Conservation (phyloP, 2,797 vertebrate species). For the Chanos chanos region DNA sequence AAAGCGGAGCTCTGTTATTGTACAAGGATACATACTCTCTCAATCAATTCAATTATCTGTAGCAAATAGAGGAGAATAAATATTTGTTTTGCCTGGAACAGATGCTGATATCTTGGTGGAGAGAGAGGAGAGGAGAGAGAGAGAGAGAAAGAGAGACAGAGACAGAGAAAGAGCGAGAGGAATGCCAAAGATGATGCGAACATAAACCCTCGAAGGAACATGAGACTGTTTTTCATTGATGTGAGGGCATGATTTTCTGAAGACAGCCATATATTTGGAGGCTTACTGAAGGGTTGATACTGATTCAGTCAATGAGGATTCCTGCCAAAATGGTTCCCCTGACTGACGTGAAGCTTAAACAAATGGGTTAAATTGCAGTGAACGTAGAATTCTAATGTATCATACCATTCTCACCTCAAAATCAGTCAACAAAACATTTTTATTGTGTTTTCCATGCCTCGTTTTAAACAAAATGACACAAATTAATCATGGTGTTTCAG, state of each 20-base stretch:
- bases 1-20: background rate
- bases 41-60: slow-evolving; percentile 34
- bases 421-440: background rate
- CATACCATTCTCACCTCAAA: no score
- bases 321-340: no score
- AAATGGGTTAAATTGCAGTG: background rate
- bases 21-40: background rate
- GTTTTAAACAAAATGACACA: background rate
- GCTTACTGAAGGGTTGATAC: no score
- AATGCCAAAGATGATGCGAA: background rate
- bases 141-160: slow-evolving; percentile 4
- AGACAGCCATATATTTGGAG: no score
- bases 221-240: no score
- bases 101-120: slow-evolving; percentile 6
- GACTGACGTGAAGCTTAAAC: no score
- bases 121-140: background rate
- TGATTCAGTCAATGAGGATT: no score
- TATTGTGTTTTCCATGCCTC: background rate
- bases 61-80: slow-evolving; percentile 22
- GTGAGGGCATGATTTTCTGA: no score
- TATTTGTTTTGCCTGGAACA: background rate
- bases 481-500: background rate
- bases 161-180: background rate
- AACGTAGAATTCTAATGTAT: background rate
- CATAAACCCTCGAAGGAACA: no score